Base-by-base conservation (phyloP, 2,113 vertebrate species). In the Tetraodon nigroviridis region DNA sequence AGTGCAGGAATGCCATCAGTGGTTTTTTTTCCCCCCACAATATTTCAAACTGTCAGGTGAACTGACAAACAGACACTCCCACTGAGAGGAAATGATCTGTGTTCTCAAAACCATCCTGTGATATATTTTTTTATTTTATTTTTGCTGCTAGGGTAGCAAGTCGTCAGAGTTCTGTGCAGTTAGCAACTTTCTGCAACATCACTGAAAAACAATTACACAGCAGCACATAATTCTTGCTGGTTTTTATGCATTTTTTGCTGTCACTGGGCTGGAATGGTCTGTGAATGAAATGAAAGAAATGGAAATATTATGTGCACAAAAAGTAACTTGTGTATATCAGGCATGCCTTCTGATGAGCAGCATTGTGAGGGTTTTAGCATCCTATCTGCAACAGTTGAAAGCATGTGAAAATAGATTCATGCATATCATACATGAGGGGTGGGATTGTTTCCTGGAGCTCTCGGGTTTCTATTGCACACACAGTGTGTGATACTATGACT, bases 321-420 rank as follows among this genome's bases (percentile, higher is more conserved):
- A 55, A 77, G 50, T 14, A 47, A 44, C 32, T 45, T 51, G 59
- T 73, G 57, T 45, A 65, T 56, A 79, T 66, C 55, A 55, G 58
- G 74, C 76, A 72, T n/a, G 64, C 64, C 53, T 70, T 50, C 49
- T 62, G 3, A 44, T 14, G 32, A 24, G 17, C 66, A 18, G 48
- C 60, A 58, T 73, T 64, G 71, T 40, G 49, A 48, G 1, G 60
- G 52, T 51, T 67, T 21, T 69, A 71, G 73, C 51, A 78, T 22
- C 14, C 73, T 67, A 75, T 75, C 71, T 75, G 67, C 75, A 63
- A 60, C 69, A 62, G 60, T 79, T 82, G 73, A 81, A 81, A 80
- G 75, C 58, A 20, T 66, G 67, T 67, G 73, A 61, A 86, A 83
- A 88, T 75, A 67, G 63, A 52, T 76, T 83, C 59, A 78, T 76